Percentiles rank a stretch among this genome's conserved stretches.
phyloP scores from a whole-genome alignment of 1,140 invertebrate genomes.

The Galleria mellonella region DNA sequence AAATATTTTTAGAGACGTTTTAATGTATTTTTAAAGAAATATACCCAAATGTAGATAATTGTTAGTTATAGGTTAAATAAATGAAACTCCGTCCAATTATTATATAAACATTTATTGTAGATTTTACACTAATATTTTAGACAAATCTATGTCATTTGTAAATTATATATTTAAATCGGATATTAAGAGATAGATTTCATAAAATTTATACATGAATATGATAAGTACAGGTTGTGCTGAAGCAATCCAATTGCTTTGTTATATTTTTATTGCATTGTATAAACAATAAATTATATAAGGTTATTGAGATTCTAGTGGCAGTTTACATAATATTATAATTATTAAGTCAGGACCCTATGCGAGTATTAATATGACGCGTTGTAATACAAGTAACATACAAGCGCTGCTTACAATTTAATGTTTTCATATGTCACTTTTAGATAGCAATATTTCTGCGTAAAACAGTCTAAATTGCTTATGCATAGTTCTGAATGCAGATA shows the following conservation, averaged over 20 bases:
- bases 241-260: constrained; percentile 51
- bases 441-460: too few species aligned
- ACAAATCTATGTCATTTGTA: constrained; percentile 23
- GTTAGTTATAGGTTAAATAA: constrained; percentile 12
- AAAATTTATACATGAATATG: not conserved
- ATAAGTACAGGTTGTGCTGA: constrained; percentile 41
- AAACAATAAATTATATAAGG: constrained; percentile 1
- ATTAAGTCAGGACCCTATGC: too few species aligned
- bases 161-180: constrained; percentile 6
- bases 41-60: constrained; percentile 57
- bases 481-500: too few species aligned
- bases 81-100: constrained; percentile 34
- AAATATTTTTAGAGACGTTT: too few species aligned
- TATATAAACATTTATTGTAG: constrained; percentile 10
- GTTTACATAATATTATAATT: too few species aligned
- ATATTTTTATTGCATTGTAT: not conserved
- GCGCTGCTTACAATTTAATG: too few species aligned
- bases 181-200: not conserved
- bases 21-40: constrained; percentile 2
- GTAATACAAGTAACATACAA: too few species aligned
- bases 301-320: not conserved
- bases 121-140: constrained; percentile 15
- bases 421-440: too few species aligned
- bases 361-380: too few species aligned
- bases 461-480: too few species aligned